These are phyloP conservation scores for Carassius auratus DNA, from an alignment of 2,113 vertebrate species.

Conservation along the genomic window DNA sequence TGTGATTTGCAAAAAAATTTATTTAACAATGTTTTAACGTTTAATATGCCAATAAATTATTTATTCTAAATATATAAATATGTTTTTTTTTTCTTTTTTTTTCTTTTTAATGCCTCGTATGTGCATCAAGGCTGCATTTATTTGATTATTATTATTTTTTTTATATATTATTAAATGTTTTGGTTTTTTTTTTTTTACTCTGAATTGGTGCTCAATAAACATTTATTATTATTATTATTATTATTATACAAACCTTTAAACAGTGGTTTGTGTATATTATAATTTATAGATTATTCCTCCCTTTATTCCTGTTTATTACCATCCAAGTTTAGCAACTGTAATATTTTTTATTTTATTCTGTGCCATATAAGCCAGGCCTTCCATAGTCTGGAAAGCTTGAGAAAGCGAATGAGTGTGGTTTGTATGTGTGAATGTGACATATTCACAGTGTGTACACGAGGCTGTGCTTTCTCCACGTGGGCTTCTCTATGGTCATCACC, in stretches of 20 bases:
- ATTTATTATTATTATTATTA: too few relatives aligned
- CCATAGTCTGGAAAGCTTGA: background rate
- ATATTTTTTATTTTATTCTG: background rate
- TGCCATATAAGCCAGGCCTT: background rate
- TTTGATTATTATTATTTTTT: too few relatives aligned
- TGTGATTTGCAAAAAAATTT: background rate
- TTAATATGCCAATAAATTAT: too few relatives aligned
- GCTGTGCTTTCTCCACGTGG: background rate
- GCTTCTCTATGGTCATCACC: constrained; percentile 50
- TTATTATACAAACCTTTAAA: background rate
- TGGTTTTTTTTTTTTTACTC: too few relatives aligned
- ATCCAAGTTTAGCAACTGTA: too few relatives aligned
- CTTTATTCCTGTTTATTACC: too few relatives aligned
- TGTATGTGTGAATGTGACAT: background rate
- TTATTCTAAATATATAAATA: too few relatives aligned
- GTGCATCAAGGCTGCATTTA: too few relatives aligned
- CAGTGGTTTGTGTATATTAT: background rate
- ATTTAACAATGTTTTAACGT: background rate
- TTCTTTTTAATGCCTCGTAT: background rate
- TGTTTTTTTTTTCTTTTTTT: too few relatives aligned
- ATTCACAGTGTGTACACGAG: background rate
- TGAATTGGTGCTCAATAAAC: too few relatives aligned
- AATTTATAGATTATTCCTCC: background rate
- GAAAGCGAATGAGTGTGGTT: background rate
- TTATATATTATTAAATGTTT: too few relatives aligned